These are phyloP conservation scores for Peromyscus nudipes DNA, from an alignment of 2,797 vertebrate species.

Conservation along the genomic window DNA sequence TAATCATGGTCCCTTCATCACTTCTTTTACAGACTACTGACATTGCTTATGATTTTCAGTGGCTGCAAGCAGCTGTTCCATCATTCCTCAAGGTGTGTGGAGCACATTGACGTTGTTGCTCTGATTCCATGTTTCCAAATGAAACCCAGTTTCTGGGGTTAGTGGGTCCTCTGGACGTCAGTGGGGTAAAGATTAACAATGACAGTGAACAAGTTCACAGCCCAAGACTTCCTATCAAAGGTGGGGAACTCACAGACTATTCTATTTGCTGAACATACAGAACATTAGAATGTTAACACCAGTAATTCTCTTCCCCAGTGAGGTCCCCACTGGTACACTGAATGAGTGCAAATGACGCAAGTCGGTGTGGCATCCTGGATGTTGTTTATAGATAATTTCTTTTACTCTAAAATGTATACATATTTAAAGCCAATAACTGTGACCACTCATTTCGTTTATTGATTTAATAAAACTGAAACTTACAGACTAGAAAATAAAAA, in stretches of 20 bases:
- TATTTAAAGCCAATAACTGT: not conserved
- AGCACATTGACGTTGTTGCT: slow-evolving; percentile 64
- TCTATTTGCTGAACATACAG: slow-evolving; percentile 34
- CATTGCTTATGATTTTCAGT: slow-evolving; percentile 62
- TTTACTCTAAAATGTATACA: not conserved
- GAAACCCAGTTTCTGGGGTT: slow-evolving; percentile 70
- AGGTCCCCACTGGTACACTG: not conserved
- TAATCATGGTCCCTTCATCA: slow-evolving; percentile 49
- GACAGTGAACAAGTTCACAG: slow-evolving; percentile 35
- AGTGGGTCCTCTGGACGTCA: slow-evolving; percentile 70
- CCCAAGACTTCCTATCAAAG: slow-evolving; percentile 42
- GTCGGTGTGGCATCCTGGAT: not conserved
- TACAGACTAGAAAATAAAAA: not conserved
- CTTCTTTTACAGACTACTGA: slow-evolving; percentile 66
- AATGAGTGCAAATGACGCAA: not conserved
- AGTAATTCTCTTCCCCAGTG: not conserved
- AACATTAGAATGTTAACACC: slow-evolving; percentile 1
- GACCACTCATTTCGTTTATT: slow-evolving; percentile 45
- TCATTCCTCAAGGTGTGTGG: slow-evolving; percentile 62
- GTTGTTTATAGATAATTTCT: slow-evolving; percentile 43
- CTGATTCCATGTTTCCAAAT: slow-evolving; percentile 53
- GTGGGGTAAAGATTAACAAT: slow-evolving; percentile 35
- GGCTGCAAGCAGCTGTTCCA: slow-evolving; percentile 53
- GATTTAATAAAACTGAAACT: slow-evolving; percentile 57
- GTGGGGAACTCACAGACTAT: not conserved